phyloP scores from a whole-genome alignment of 2,797 vertebrate species.

The Gymnothorax reevesii region DNA sequence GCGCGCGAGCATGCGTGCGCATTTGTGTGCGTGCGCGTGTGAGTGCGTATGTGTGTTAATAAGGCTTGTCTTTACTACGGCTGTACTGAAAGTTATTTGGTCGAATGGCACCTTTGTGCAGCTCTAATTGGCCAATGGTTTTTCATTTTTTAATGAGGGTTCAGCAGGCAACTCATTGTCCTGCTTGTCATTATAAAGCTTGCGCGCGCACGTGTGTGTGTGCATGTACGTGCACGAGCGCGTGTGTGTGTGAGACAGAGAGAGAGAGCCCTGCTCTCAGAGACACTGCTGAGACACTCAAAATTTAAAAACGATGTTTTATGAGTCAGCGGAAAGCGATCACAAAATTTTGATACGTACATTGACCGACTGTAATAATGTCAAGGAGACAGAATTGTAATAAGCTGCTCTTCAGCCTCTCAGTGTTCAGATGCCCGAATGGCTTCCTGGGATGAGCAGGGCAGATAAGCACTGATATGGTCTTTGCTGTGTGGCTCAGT shows the following conservation, averaged over 20 bases:
- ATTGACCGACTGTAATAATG: neutral
- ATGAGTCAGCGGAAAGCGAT: neutral
- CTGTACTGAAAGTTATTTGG: neutral
- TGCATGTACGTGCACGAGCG: neutral
- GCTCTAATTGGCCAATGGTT: slow-evolving; percentile 4
- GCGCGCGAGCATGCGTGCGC: too few species aligned
- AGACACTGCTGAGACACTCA: neutral
- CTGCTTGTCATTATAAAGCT: neutral
- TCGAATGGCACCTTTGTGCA: neutral
- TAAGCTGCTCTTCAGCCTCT: neutral
- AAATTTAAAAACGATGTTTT: neutral
- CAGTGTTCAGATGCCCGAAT: neutral
- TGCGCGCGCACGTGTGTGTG: neutral
- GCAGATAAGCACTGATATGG: neutral
- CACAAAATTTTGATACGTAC: neutral
- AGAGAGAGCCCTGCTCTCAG: neutral
- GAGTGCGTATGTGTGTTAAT: neutral
- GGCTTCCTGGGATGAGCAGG: neutral
- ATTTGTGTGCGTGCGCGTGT: neutral
- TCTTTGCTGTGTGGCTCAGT: neutral
- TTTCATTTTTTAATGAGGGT: neutral
- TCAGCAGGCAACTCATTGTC: neutral
- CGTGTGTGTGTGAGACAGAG: neutral
- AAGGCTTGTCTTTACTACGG: neutral
- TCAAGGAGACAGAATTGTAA: neutral